These are phyloP conservation scores for Hyphantria cunea DNA, from an alignment of 1,140 invertebrate species.

Conservation along the genomic window DNA sequence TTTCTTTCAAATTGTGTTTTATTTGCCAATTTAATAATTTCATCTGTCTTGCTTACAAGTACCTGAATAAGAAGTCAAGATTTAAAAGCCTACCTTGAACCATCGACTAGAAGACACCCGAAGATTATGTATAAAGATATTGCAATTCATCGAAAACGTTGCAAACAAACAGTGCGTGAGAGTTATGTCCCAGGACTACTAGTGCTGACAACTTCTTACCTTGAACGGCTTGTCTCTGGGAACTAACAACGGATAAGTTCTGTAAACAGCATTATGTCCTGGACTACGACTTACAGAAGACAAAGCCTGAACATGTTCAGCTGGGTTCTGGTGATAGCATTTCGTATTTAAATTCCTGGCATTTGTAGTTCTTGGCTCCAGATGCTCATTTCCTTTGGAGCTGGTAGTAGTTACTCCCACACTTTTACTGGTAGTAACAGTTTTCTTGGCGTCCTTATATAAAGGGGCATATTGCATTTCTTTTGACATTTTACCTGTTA, in stretches of 20 bases:
- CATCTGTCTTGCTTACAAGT: too few relatives aligned
- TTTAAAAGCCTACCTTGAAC: too few relatives aligned
- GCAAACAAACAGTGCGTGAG: too few relatives aligned
- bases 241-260: slow-evolving; percentile 10
- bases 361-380: background rate
- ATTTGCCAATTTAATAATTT: too few relatives aligned
- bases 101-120: too few relatives aligned
- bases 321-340: slow-evolving; percentile 19
- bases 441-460: background rate
- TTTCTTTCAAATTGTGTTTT: too few relatives aligned
- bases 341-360: background rate
- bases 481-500: background rate
- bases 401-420: background rate
- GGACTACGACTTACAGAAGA: slow-evolving; percentile 26
- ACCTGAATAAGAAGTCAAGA: too few relatives aligned
- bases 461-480: background rate
- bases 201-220: slow-evolving; percentile 11
- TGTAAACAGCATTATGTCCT: slow-evolving; percentile 33
- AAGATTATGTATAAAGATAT: too few relatives aligned
- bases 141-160: too few relatives aligned
- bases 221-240: slow-evolving; percentile 8
- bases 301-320: slow-evolving; percentile 28
- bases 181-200: too few relatives aligned
- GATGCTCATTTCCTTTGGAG: background rate
- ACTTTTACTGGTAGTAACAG: too few relatives aligned